Percentiles rank a stretch among this genome's conserved stretches.
phyloP scores from a whole-genome alignment of 1,140 invertebrate species.

The Drosophila pandora region DNA sequence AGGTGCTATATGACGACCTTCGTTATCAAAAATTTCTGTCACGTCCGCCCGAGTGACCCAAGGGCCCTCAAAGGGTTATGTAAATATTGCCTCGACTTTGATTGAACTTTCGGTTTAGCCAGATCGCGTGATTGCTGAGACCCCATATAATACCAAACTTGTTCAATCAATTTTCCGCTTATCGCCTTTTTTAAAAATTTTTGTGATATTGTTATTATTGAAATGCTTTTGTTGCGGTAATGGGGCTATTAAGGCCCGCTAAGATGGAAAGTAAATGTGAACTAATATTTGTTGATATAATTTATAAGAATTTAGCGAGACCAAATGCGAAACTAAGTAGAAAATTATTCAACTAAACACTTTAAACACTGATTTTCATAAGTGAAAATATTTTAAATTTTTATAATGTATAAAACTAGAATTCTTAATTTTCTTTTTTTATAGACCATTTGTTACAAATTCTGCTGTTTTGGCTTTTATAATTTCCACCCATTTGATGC shows the following conservation, averaged over 20 bases:
- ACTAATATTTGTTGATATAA: neutral
- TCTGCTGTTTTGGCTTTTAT: no score
- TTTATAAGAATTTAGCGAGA: neutral
- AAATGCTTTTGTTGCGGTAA: conserved; percentile 23
- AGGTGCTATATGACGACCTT: conserved; percentile 25
- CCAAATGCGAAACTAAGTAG: no score
- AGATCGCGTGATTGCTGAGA: conserved; percentile 50
- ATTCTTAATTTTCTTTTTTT: no score
- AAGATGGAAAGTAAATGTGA: conserved; percentile 16
- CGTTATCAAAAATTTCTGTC: conserved; percentile 45
- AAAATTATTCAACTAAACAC: neutral
- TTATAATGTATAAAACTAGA: neutral
- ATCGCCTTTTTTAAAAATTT: conserved; percentile 28
- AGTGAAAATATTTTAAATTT: neutral
- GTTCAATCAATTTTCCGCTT: conserved; percentile 48
- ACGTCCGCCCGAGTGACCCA: conserved; percentile 47
- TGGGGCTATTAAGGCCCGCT: conserved; percentile 22
- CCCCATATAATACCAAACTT: conserved; percentile 34
- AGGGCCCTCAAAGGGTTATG: conserved; percentile 40
- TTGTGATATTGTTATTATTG: conserved; percentile 24
- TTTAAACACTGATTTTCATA: conserved; percentile 1
- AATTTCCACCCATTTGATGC: no score
- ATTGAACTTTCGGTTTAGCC: conserved; percentile 36
- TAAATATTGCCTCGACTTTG: conserved; percentile 21
- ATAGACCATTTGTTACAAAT: no score